Evolutionary conservation across 2,113 vertebrate species (phyloP), one percentile per base, ranked within the genome.

Genomic region (Chaenocephalus aceratus): DNA sequence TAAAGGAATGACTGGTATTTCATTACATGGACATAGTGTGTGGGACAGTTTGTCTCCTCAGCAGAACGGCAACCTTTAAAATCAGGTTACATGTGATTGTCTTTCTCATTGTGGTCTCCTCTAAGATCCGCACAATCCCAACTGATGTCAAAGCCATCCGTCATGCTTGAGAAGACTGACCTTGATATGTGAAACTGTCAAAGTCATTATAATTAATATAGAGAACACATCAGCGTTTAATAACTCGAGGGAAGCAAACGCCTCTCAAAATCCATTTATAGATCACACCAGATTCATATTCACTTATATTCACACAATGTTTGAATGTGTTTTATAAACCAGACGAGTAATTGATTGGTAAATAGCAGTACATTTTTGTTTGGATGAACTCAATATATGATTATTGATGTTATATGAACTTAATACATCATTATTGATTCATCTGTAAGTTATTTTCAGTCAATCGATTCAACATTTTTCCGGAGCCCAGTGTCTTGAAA

Each of bases 1-100:
- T 78, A 66, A 72, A 52, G 16, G 64, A 82, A 72, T 65, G 82
- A 63, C 59, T 52, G 78, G 74, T 80, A 75, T 91, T 84, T 86
- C 59, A 79, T 91, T 76, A 64, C 75, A 57, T 49, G 51, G 74
- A 51, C 67, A 85, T 80, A 84, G 57, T 77, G 75, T 75, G 73
- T 63, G 65, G 21, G 75, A 49, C 21, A 64, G 75, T 67, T 67
- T 56, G 49, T 74, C 56, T 74, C 59, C 46, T 72, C 53, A 49
- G 72, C 72, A 51, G 46, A 76, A 61, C 58, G 75, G 71, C 61
- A 51, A 70, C 68, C 64, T 79, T 76, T 77, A 56, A 77, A 84
- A 86, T 83, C 57, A 61, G 62, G 52, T 83, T 68, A 71, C 13
- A 65, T 59, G 41, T 45, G 73, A 68, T 63, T 76, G 58, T 62